These are phyloP conservation scores for Sus cebifrons DNA, from an alignment of 2,797 vertebrate species.

Conservation along the genomic window DNA sequence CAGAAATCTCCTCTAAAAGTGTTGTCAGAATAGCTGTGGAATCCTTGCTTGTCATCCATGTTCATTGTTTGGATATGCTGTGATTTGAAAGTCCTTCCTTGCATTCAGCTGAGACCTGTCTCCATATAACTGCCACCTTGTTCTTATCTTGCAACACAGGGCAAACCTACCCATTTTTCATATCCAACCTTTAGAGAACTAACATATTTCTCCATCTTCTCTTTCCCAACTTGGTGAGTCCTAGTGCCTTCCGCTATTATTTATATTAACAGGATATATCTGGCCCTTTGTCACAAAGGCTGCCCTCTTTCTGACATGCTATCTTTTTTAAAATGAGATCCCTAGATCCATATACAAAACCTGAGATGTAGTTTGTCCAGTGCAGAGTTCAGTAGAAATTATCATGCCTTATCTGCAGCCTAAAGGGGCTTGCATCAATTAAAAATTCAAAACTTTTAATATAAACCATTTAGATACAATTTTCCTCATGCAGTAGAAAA, in stretches of 20 bases:
- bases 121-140: background rate
- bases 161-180: background rate
- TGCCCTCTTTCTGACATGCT: background rate
- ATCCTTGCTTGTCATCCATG: background rate
- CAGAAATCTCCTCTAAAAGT: background rate
- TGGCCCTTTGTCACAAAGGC: background rate
- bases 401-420: background rate
- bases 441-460: slow-evolving; percentile 5
- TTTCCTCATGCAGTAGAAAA: background rate
- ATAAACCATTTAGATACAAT: background rate
- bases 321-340: slow-evolving; percentile 15
- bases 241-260: background rate
- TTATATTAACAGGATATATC: background rate
- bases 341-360: slow-evolving; percentile 32
- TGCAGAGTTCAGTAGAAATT: slow-evolving; percentile 17
- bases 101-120: background rate
- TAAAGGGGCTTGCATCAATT: background rate
- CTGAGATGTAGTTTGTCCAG: slow-evolving; percentile 60
- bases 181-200: background rate
- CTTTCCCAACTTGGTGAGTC: background rate
- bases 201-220: background rate
- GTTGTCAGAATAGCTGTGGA: background rate
- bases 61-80: background rate
- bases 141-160: background rate
- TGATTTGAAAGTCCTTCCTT: slow-evolving; percentile 48